phyloP scores from a whole-genome alignment of 1,140 invertebrate species.

The Ditylenchus dipsaci region DNA sequence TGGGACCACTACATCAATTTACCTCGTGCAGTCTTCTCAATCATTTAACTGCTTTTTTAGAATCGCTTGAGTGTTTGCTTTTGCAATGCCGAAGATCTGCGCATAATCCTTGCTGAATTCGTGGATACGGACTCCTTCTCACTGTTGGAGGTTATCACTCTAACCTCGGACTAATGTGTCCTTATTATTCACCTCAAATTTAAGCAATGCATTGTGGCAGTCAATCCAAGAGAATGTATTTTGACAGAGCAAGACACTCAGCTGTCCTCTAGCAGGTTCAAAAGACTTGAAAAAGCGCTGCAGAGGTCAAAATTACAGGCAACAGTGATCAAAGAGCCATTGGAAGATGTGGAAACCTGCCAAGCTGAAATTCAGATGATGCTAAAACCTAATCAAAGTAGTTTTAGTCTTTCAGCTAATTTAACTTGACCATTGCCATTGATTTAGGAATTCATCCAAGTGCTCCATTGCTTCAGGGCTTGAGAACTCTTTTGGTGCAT shows the following conservation, averaged over 20 bases:
- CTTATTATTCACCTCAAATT: not conserved
- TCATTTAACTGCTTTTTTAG: too few relatives aligned
- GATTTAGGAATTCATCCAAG: not conserved
- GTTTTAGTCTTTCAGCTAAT: not conserved
- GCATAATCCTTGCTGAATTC: constrained; percentile 21
- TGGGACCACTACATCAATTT: too few relatives aligned
- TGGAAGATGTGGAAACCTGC: constrained; percentile 1
- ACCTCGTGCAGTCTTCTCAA: too few relatives aligned
- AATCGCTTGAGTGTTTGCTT: constrained; percentile 19
- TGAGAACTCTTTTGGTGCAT: constrained; percentile 14
- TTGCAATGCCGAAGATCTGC: constrained; percentile 25
- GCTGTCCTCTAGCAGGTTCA: constrained; percentile 10
- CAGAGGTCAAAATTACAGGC: constrained; percentile 8
- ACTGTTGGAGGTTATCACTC: constrained; percentile 11
- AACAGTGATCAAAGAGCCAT: not conserved
- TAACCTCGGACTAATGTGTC: not conserved
- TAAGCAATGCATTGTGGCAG: constrained; percentile 30
- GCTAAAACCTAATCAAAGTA: not conserved
- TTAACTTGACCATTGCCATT: too few relatives aligned
- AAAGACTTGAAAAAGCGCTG: constrained; percentile 18
- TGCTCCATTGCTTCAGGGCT: not conserved
- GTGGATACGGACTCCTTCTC: constrained; percentile 26
- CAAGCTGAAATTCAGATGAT: not conserved
- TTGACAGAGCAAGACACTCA: constrained; percentile 16
- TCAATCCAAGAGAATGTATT: constrained; percentile 25